Conservation (phyloP, 2,113 vertebrate genomes). For the Chloropsis cyanopogon region DNA sequence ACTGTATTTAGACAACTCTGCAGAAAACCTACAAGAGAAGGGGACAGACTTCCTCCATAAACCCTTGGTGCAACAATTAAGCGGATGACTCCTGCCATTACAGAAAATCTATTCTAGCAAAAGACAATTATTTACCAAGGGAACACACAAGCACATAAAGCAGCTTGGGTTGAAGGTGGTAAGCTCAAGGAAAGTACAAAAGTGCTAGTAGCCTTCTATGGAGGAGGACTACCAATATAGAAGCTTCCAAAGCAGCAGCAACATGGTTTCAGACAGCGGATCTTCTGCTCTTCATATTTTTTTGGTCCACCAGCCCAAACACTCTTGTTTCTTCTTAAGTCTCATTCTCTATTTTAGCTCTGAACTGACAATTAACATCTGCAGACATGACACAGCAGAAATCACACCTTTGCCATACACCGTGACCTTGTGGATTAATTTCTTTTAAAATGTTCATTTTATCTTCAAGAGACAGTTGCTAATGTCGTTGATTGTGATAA, state of each 20-base stretch:
- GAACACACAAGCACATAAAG: neutral
- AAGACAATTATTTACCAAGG: slow-evolving; percentile 39
- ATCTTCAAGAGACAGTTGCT: neutral
- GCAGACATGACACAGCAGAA: neutral
- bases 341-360: neutral
- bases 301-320: neutral
- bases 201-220: neutral
- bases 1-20: neutral
- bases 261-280: neutral
- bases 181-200: slow-evolving; percentile 4
- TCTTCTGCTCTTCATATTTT: neutral
- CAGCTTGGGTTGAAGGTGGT: neutral
- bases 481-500: neutral
- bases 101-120: neutral
- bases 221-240: neutral
- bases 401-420: neutral
- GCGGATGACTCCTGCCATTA: neutral
- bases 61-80: slow-evolving; percentile 4
- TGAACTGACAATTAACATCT: neutral
- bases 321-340: neutral
- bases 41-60: slow-evolving; percentile 25
- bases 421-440: neutral
- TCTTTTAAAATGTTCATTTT: neutral
- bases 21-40: slow-evolving; percentile 1
- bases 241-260: slow-evolving; percentile 3